Percentiles rank a stretch among this genome's conserved stretches.
These are phyloP conservation scores for Liposcelis brunnea DNA, from an alignment of 2,888 invertebrate species.

Conservation along the genomic window DNA sequence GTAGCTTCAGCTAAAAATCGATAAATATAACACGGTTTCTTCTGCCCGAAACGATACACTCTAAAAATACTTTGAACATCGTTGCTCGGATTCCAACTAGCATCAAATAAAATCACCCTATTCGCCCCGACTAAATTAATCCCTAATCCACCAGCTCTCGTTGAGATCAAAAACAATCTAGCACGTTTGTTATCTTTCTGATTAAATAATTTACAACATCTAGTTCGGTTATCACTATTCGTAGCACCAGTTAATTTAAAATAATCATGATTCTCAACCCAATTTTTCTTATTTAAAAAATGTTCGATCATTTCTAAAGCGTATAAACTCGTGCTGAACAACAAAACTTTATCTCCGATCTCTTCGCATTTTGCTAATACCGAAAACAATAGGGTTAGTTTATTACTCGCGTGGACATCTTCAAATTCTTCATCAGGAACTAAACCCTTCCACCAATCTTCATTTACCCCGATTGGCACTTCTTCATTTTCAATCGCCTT, in stretches of 20 bases:
- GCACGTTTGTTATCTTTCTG: background rate
- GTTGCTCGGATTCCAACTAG: conserved; percentile 98
- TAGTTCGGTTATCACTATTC: conserved; percentile 63
- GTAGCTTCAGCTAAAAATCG: conserved; percentile 87
- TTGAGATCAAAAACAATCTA: conserved; percentile 85
- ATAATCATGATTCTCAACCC: conserved; percentile 69
- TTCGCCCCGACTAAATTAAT: conserved; percentile 96
- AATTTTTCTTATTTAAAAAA: conserved; percentile 60
- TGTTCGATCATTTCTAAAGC: conserved; percentile 87
- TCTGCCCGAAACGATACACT: conserved; percentile 94
- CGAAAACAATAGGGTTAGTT: conserved; percentile 66
- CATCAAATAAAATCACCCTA: conserved; percentile 94
- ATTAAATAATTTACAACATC: conserved; percentile 47
- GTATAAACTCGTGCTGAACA: conserved; percentile 91
- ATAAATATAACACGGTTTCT: conserved; percentile 93
- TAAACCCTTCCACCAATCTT: conserved; percentile 77
- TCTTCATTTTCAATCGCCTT: too few species aligned
- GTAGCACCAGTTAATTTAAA: conserved; percentile 87
- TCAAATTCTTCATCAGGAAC: conserved; percentile 60
- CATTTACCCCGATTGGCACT: too few species aligned
- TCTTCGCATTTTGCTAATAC: conserved; percentile 81
- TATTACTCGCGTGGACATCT: conserved; percentile 58
- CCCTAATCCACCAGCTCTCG: conserved; percentile 90
- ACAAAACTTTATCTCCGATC: conserved; percentile 92
- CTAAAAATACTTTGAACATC: conserved; percentile 98